Evolutionary conservation across 1,140 invertebrate species (phyloP), one percentile per base, ranked within the genome.

Genomic region (Leptoteleia sp.): DNA sequence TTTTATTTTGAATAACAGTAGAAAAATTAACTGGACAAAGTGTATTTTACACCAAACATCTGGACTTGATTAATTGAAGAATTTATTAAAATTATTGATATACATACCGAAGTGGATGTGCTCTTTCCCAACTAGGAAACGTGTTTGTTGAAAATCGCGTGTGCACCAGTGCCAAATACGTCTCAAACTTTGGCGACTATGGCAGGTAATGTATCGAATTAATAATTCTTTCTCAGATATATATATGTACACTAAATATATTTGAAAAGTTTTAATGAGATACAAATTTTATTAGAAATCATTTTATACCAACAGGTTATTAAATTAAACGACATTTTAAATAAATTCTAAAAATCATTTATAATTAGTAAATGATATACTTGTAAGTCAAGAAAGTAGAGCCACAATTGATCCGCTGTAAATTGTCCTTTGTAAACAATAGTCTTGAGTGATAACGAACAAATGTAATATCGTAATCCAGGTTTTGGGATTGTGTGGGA

Each of bases 71-170:
- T n/a, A n/a, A n/a, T n/a, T n/a, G n/a, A n/a, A n/a, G n/a, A n/a
- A n/a, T n/a, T n/a, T n/a, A n/a, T n/a, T n/a, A n/a, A n/a, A n/a
- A n/a, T n/a, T n/a, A n/a, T n/a, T 42, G 8, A 40, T 16, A 11
- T 35, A 76, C 77, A 89, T 90, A 97, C 95, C 98, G 94, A 82
- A 99, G 91, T n/a, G 98, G 98, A 91, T 99, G 98, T 8, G 98
- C 98, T 82, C 98, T 93, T 89, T 99, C 98, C 98, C 98, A 99
- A 84, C 95, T 98, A 4, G 98, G 98, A 84, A 99, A 99, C 12
- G 98, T 99, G 89, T 99, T 99, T 40, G 98, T 99, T 1, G 97
- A 99, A 91, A 99, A 99, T 70, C 95, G 91, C 12, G 98, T 99
- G 87, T 99, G 98, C 0, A 99, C 97, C 82, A 99, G 88, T 15